A percentile compares a stretch with the other conserved stretches of the same genome.
Evolutionary conservation across 2,888 invertebrate genomes (phyloP).

Genomic region (Theodoxus fluviatilis): DNA sequence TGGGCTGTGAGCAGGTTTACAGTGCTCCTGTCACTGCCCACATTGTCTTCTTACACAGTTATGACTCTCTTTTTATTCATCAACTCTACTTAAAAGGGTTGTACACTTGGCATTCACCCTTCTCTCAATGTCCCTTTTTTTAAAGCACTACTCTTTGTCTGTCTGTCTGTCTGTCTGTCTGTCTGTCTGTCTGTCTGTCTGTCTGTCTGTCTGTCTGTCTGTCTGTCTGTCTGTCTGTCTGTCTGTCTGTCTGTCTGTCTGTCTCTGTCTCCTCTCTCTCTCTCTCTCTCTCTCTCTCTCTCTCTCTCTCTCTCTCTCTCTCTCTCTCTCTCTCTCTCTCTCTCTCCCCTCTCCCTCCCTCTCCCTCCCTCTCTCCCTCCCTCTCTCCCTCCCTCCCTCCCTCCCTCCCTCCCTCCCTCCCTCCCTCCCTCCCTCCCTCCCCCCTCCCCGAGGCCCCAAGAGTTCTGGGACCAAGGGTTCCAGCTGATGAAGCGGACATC

Average conservation of each 20-base stretch:
- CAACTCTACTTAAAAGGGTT: background rate
- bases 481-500: too few relatives aligned
- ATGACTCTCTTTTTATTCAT: background rate
- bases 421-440: background rate
- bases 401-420: background rate
- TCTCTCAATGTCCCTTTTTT: background rate
- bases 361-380: slow-evolving; percentile 1
- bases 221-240: slow-evolving; percentile 23
- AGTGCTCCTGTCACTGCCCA: too few relatives aligned
- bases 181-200: background rate
- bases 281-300: background rate
- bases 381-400: background rate
- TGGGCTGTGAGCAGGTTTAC: too few relatives aligned
- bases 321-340: background rate
- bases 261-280: background rate
- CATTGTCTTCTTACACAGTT: too few relatives aligned
- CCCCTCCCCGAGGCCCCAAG: background rate
- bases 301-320: background rate
- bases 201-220: background rate
- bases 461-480: too few relatives aligned
- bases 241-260: slow-evolving; percentile 10
- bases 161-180: slow-evolving; percentile 5
- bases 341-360: background rate
- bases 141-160: background rate
- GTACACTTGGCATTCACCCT: background rate